Conservation (phyloP, 2,888 invertebrate species). For the Tetanocera ferruginea region DNA sequence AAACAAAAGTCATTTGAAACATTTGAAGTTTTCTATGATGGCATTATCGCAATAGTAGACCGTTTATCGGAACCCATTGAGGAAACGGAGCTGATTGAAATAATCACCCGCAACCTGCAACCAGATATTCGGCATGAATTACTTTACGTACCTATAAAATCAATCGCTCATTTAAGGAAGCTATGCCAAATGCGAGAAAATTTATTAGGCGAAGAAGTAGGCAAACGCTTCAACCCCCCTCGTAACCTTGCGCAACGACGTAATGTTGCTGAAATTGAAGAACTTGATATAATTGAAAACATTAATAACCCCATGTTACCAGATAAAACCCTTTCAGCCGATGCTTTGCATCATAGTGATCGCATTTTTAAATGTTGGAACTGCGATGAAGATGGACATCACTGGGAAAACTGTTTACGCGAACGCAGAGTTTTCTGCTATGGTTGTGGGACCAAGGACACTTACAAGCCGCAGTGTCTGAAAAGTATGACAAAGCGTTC, state of each 20-base stretch:
- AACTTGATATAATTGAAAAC: background rate
- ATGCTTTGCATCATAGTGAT: background rate
- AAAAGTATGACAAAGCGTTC: background rate
- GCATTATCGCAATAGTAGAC: constrained; percentile 30
- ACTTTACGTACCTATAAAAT: constrained; percentile 28
- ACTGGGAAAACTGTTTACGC: constrained; percentile 24
- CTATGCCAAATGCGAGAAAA: constrained; percentile 38
- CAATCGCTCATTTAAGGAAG: constrained; percentile 35
- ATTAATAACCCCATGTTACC: background rate
- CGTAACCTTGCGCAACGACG: background rate
- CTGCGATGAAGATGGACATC: constrained; percentile 30
- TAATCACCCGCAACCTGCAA: no score
- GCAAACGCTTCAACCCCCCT: background rate
- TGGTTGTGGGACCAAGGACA: constrained; percentile 30
- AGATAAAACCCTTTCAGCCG: background rate
- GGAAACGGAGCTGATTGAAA: no score
- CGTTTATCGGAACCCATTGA: background rate
- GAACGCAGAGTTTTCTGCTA: constrained; percentile 37
- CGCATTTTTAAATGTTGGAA: constrained; percentile 31
- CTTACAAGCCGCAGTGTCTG: background rate
- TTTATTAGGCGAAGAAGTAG: constrained; percentile 30
- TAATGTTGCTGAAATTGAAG: constrained; percentile 25
- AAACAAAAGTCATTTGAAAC: constrained; percentile 25
- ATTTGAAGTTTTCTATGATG: constrained; percentile 31
- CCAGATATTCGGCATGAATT: constrained; percentile 42